phyloP scores from a whole-genome alignment of 2,888 invertebrate genomes.

The Octonoba sinensis region DNA sequence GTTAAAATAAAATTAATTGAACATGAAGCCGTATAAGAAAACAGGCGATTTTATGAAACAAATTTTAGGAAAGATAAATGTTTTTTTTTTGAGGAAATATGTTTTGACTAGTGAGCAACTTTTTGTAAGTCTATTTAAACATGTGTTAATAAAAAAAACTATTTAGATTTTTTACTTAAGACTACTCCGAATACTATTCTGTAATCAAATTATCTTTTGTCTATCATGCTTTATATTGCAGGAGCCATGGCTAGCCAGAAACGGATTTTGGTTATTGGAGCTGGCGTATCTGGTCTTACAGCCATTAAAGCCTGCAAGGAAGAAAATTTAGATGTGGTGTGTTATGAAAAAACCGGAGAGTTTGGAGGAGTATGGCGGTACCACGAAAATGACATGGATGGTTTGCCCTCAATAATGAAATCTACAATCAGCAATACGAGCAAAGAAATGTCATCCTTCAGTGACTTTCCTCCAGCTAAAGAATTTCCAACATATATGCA shows the following conservation, averaged over 20 bases:
- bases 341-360: conserved; percentile 70
- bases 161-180: neutral
- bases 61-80: no score
- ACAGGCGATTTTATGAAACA: no score
- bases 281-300: conserved; percentile 71
- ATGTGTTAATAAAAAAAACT: no score
- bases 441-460: conserved; percentile 71
- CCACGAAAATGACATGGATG: conserved; percentile 66
- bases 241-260: conserved; percentile 39
- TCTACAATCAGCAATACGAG: conserved; percentile 71
- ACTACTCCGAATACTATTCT: neutral
- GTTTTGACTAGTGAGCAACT: no score
- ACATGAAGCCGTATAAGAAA: no score
- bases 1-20: no score
- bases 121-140: no score
- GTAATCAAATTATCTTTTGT: neutral
- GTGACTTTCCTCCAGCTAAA: conserved; percentile 72
- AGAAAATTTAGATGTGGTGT: conserved; percentile 69
- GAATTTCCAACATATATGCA: conserved; percentile 73
- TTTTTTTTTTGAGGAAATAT: no score
- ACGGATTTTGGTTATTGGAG: conserved; percentile 69
- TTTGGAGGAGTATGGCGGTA: conserved; percentile 71
- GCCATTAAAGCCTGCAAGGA: conserved; percentile 71
- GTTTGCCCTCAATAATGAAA: conserved; percentile 69
- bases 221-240: conserved; percentile 3